These are phyloP conservation scores for Pomacea maculata DNA, from an alignment of 1,140 invertebrate genomes.

Conservation along the genomic window DNA sequence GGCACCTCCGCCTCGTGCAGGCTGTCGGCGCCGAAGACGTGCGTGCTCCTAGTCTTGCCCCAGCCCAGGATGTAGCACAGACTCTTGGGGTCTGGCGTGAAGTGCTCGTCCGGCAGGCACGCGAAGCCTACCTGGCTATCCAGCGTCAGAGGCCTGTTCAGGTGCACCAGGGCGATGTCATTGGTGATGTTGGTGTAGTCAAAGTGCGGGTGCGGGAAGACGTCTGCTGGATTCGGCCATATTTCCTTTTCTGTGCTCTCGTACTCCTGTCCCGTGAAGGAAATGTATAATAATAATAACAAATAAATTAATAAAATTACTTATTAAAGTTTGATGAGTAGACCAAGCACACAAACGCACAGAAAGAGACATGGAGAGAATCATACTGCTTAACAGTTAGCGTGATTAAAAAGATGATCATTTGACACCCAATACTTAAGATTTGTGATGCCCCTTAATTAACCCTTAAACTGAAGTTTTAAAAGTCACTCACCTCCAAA, in stretches of 20 bases:
- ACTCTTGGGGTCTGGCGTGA: slow-evolving; percentile 33
- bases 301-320: background rate
- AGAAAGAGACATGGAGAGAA: background rate
- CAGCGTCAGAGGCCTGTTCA: slow-evolving; percentile 85
- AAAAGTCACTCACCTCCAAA: slow-evolving; percentile 30
- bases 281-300: background rate
- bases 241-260: slow-evolving; percentile 51
- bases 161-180: slow-evolving; percentile 89
- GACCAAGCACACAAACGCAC: background rate
- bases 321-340: no score
- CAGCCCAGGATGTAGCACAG: slow-evolving; percentile 74
- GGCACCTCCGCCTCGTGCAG: slow-evolving; percentile 89
- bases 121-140: slow-evolving; percentile 79
- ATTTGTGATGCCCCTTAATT: background rate
- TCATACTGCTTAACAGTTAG: background rate
- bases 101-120: slow-evolving; percentile 81
- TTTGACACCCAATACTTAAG: background rate
- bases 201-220: slow-evolving; percentile 84
- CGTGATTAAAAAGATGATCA: background rate
- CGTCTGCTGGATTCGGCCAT: slow-evolving; percentile 72
- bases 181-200: slow-evolving; percentile 89
- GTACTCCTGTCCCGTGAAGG: slow-evolving; percentile 70
- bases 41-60: slow-evolving; percentile 79
- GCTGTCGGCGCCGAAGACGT: slow-evolving; percentile 78
- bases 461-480: no score